These are phyloP conservation scores for Harlomillsia oculata DNA, from an alignment of 1,140 invertebrate genomes.

Conservation along the genomic window DNA sequence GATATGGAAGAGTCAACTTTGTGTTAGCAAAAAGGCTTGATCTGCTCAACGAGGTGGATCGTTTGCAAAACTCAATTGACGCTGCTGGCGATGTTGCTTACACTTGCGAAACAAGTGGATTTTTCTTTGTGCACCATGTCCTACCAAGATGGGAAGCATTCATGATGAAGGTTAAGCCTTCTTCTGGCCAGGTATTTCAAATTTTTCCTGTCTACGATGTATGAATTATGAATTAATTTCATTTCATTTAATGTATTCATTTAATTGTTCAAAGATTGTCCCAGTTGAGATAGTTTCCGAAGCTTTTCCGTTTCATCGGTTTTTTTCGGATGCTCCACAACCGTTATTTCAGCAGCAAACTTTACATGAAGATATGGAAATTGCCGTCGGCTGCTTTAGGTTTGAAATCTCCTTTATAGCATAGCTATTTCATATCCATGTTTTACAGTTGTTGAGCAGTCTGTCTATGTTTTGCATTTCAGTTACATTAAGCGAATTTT, in stretches of 20 bases:
- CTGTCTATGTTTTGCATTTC: constrained; percentile 15
- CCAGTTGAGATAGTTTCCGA: constrained; percentile 45
- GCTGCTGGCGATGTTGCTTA: constrained; percentile 87
- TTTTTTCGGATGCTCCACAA: constrained; percentile 85
- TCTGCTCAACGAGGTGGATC: constrained; percentile 78
- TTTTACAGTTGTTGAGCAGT: background rate
- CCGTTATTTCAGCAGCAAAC: constrained; percentile 74
- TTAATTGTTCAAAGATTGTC: constrained; percentile 37
- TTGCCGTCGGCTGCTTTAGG: constrained; percentile 85
- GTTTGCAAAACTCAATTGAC: constrained; percentile 73
- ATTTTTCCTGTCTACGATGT: background rate
- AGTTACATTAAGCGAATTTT: constrained; percentile 93
- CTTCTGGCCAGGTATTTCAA: constrained; percentile 13
- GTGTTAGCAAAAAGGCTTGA: constrained; percentile 88
- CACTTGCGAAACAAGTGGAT: constrained; percentile 96
- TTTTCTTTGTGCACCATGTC: constrained; percentile 79
- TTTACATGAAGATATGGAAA: constrained; percentile 79
- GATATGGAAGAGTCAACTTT: constrained; percentile 97
- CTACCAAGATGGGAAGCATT: constrained; percentile 87
- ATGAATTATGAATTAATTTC: too few species aligned
- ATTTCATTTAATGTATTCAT: too few species aligned
- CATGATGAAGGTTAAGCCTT: constrained; percentile 42
- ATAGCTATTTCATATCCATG: background rate
- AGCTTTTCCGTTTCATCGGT: constrained; percentile 85
- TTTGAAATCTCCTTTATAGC: constrained; percentile 36